Conservation (phyloP, 2,888 invertebrate species). For the Beris chalybata region DNA sequence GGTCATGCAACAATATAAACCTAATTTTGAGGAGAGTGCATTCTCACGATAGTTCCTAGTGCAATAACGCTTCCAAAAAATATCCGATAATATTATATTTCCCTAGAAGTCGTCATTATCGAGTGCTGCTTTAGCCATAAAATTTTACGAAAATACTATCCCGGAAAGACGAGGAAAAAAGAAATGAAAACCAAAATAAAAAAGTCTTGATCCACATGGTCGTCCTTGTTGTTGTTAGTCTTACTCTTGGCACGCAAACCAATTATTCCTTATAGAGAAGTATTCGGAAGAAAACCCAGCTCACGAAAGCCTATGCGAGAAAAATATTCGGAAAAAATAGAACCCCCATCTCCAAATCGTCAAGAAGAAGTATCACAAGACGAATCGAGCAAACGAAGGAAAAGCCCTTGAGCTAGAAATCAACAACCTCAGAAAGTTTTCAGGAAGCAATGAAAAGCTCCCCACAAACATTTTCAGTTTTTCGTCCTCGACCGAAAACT, state of each 20-base stretch:
- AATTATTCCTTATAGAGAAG: conserved; percentile 33
- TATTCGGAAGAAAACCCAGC: background rate
- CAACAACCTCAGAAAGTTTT: conserved; percentile 38
- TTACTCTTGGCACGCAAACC: conserved; percentile 37
- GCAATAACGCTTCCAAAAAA: no score
- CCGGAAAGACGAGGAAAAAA: no score
- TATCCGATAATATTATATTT: no score
- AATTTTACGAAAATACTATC: no score
- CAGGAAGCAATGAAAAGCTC: conserved; percentile 37
- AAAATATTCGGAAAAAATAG: conserved; percentile 11
- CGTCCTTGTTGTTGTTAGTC: conserved; percentile 18
- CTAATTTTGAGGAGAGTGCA: no score
- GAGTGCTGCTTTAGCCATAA: no score
- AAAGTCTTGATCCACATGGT: conserved; percentile 17
- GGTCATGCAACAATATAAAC: no score
- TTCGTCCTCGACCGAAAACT: conserved; percentile 14
- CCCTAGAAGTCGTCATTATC: no score
- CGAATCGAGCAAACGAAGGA: conserved; percentile 26
- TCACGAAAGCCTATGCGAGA: background rate
- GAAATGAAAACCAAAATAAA: conserved; percentile 1
- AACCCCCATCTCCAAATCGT: background rate
- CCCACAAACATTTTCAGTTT: conserved; percentile 32
- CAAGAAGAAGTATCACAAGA: conserved; percentile 3
- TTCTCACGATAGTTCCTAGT: no score
- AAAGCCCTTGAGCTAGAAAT: conserved; percentile 38